Base-by-base conservation (phyloP, 2,888 invertebrate species). In the Stomorhina lunata region DNA sequence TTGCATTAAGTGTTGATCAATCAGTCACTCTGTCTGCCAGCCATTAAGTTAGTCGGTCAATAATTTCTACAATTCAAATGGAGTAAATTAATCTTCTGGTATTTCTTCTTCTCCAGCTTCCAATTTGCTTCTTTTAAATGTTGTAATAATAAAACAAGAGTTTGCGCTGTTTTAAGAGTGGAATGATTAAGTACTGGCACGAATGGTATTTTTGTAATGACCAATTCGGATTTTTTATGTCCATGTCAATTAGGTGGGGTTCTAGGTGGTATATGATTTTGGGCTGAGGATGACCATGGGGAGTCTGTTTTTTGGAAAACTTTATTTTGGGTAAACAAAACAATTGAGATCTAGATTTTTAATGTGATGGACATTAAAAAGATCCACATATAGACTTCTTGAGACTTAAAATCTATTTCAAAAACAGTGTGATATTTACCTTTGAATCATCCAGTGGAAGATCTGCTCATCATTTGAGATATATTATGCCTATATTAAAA, bases 11-110 rank as follows among this genome's bases (percentile, higher is more conserved):
- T 53, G 40, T n/a, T 59, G 48, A 59, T 61, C 59, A 59, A 32
- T 32, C 22, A 65, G 53, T 22, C 22, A 55, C 17, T 65, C 32
- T 32, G 55, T 43, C 65, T 55, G 27, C 22, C 59, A 50, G 34
- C 48, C 25, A 72, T 34, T 34, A 10, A 66, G 45, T 4, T 55
- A 65, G 55, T 66, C 65, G 65, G 55, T 75, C 65, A 75, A 75
- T 75, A 27, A 55, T 53, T n/a, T 75, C 6, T 55, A 57, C 45
- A 72, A 59, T 20, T 25, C 57, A 57, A n/a, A 65, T 55, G 25
- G 37, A 40, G 12, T 55, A 40, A 68, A 68, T 40, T 66, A 12
- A 55, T 68, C 12, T 37, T 50, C 20, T 9, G n/a, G 25, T 7
- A 65, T 22, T 32, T 65, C 12, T n/a, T 40, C 2, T 32, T 65